Percentiles rank a stretch among this genome's conserved stretches.
Evolutionary conservation across 2,888 invertebrate genomes (phyloP).

Genomic region (Dicyrtomina minuta): DNA sequence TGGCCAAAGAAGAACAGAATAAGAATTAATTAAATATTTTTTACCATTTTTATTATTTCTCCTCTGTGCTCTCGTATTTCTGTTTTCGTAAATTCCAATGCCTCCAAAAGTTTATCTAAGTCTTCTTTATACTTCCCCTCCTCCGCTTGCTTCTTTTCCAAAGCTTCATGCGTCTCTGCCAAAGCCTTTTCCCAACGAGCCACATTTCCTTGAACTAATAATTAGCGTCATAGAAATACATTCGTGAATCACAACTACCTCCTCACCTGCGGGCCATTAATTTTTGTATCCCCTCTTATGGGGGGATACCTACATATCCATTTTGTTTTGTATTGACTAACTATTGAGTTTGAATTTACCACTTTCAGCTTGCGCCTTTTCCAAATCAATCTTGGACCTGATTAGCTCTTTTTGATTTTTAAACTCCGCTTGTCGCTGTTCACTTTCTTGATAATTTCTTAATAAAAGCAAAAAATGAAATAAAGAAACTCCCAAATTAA

Average conservation of each 20-base stretch:
- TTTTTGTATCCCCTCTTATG: too few relatives aligned
- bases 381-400: conserved; percentile 93
- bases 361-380: conserved; percentile 88
- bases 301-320: too few relatives aligned
- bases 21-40: too few relatives aligned
- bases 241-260: too few relatives aligned
- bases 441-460: conserved; percentile 89
- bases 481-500: neutral
- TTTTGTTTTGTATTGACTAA: too few relatives aligned
- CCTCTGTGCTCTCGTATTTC: conserved; percentile 46
- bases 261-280: too few relatives aligned
- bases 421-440: conserved; percentile 90
- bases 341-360: too few relatives aligned
- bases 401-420: conserved; percentile 94
- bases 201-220: conserved; percentile 51
- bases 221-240: too few relatives aligned
- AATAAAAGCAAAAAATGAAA: too few relatives aligned
- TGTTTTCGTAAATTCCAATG: conserved; percentile 46
- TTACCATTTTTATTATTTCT: conserved; percentile 47
- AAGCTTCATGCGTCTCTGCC: conserved; percentile 45
- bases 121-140: conserved; percentile 50
- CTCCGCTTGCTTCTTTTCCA: conserved; percentile 45
- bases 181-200: conserved; percentile 51
- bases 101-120: conserved; percentile 44
- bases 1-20: too few relatives aligned